Base-by-base conservation (phyloP, 1,140 invertebrate genomes). In the Drosophila nigrodunni region DNA sequence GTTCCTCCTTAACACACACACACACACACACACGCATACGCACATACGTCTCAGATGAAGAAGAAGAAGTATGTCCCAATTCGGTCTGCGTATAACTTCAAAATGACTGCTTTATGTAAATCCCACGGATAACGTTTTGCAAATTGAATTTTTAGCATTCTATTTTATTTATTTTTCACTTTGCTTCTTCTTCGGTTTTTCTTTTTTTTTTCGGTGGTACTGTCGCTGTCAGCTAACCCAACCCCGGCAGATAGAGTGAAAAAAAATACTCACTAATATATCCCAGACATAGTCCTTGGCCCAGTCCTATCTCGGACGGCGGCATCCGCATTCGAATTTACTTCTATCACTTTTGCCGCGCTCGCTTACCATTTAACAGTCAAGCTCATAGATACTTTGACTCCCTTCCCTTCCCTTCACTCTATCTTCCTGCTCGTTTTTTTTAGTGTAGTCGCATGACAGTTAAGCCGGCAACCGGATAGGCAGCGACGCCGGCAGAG, bases 21-120 rank as follows among this genome's bases (percentile, higher is more conserved):
- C 57, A 60, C 55, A 49, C 66, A 44, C 58, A 25, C 47, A 67
- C 44, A 49, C 55, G 49, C 39, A 9, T 43, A 49, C 55, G 49
- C 39, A 9, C 46, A 41, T 49, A 41, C 41, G 41, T 35, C 59
- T 41, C 54, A 50, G 74, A 73, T 15, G 61, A 71, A 39, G 62
- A 59, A 50, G 74, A 73, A 30, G 61, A 75, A 39, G 62, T 82
- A 81, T 58, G 77, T 62, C 58, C 72, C 66, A 64, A 64, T 76
- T 61, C 43, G 76, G 80, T 69, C 69, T 86, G 76, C 85, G 89
- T 91, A 91, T 91, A 91, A 91, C 89, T 91, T 91, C 81, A 91
- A 90, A 91, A 91, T 91, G 89, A 91, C 85, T 91, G 89, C 89
- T 91, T 91, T 91, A 91, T 91, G 89, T 91, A 91, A 91, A 91